A percentile compares a stretch with the other conserved stretches of the same genome.
phyloP scores from a whole-genome alignment of 2,888 invertebrate species.

The Andrena fulva region DNA sequence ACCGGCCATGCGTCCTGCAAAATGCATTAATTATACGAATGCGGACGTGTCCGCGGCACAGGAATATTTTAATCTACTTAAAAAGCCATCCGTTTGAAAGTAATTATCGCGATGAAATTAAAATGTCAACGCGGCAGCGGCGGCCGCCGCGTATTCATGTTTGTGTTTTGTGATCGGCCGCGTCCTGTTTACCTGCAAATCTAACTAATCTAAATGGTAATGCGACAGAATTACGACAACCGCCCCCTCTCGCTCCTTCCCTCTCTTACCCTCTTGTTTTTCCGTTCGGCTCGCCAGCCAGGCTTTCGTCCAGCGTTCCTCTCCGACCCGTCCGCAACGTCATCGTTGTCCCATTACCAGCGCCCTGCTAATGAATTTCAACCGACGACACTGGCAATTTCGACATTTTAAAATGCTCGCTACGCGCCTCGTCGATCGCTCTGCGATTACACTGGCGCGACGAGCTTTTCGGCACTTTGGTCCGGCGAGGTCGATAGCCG shows the following conservation, averaged over 20 bases:
- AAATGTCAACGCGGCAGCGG: conserved; percentile 76
- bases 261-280: neutral
- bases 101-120: conserved; percentile 84
- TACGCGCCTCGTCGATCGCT: neutral
- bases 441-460: neutral
- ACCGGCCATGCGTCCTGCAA: conserved; percentile 60
- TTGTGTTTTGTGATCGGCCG: conserved; percentile 79
- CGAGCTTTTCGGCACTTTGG: too few relatives aligned
- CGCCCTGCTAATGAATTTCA: conserved; percentile 73
- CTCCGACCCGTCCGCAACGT: conserved; percentile 55
- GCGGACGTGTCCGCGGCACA: conserved; percentile 71
- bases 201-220: conserved; percentile 82
- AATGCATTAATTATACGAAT: conserved; percentile 82
- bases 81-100: conserved; percentile 83
- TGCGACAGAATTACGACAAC: conserved; percentile 78
- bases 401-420: conserved; percentile 59
- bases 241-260: neutral
- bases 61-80: conserved; percentile 84
- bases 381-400: conserved; percentile 60
- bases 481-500: too few relatives aligned
- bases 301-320: conserved; percentile 47
- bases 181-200: conserved; percentile 79
- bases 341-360: conserved; percentile 67
- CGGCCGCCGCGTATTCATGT: conserved; percentile 63
- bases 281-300: neutral